These are phyloP conservation scores for Astyanax mexicanus DNA, from an alignment of 2,797 vertebrate species.

Conservation along the genomic window DNA sequence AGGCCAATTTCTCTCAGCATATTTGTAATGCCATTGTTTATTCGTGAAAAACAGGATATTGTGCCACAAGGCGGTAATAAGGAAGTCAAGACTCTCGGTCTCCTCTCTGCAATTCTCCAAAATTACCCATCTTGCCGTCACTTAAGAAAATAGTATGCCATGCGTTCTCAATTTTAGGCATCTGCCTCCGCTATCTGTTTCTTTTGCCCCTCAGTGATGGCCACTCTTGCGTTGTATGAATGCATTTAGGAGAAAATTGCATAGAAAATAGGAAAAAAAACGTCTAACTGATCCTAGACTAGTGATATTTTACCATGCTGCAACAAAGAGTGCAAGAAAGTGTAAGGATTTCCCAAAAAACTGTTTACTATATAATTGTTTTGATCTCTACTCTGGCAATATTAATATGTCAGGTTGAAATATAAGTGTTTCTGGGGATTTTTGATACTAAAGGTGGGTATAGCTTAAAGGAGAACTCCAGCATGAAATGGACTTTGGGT, in stretches of 20 bases:
- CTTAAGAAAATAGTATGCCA: slow-evolving; percentile 19
- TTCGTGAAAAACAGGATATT: not conserved
- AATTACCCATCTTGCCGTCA: slow-evolving; percentile 2
- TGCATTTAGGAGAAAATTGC: slow-evolving; percentile 3
- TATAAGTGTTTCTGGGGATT: too few species aligned
- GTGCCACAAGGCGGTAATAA: not conserved
- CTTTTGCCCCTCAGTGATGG: slow-evolving; percentile 20
- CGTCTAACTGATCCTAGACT: not conserved
- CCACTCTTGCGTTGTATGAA: slow-evolving; percentile 8
- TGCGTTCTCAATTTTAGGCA: slow-evolving; percentile 13
- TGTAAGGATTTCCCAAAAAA: not conserved
- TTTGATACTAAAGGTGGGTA: too few species aligned
- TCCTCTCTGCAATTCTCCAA: not conserved
- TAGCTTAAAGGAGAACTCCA: too few species aligned
- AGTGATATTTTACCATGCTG: not conserved
- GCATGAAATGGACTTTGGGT: too few species aligned
- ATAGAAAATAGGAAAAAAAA: not conserved
- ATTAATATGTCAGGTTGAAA: too few species aligned
- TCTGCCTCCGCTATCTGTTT: not conserved
- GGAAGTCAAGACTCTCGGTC: not conserved
- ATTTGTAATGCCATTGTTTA: slow-evolving; percentile 2
- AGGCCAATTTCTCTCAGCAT: not conserved
- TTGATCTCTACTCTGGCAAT: not conserved
- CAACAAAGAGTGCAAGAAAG: not conserved
- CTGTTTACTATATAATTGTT: not conserved